Evolutionary conservation across 2,888 invertebrate species (phyloP).

Genomic region (Lutraria lutraria): DNA sequence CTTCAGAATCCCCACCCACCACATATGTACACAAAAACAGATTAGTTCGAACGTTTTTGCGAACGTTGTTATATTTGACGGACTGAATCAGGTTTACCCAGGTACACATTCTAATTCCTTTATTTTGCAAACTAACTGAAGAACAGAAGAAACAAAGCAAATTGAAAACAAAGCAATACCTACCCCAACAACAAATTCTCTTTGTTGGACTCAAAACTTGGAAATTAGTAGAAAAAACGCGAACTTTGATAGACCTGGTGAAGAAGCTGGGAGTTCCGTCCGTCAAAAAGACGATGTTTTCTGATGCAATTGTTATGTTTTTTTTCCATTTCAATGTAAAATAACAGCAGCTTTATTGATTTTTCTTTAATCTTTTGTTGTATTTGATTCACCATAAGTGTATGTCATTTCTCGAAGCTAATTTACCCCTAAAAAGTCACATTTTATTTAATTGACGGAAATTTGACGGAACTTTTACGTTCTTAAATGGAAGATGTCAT

Average conservation of each 20-base stretch:
- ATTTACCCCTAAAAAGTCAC: slow-evolving; percentile 17
- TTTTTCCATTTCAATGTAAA: not conserved
- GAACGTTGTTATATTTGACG: too few relatives aligned
- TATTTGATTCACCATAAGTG: not conserved
- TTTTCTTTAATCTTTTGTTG: not conserved
- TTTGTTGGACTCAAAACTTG: slow-evolving; percentile 14
- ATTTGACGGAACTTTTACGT: slow-evolving; percentile 22
- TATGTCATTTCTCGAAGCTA: not conserved
- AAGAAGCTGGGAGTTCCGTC: slow-evolving; percentile 23
- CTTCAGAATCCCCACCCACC: too few relatives aligned
- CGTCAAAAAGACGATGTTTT: slow-evolving; percentile 15
- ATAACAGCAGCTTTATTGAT: not conserved
- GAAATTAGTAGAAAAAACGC: not conserved
- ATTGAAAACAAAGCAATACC: slow-evolving; percentile 14
- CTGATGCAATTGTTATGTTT: not conserved
- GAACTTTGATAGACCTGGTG: not conserved
- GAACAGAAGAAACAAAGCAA: slow-evolving; percentile 5
- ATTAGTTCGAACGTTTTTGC: too few relatives aligned
- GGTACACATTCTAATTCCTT: slow-evolving; percentile 12
- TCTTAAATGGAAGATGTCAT: slow-evolving; percentile 20
- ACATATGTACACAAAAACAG: too few relatives aligned
- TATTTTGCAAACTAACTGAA: slow-evolving; percentile 12
- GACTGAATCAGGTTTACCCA: not conserved
- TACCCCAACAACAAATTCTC: slow-evolving; percentile 9
- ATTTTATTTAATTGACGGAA: not conserved